Evolutionary conservation across 1,140 invertebrate species (phyloP), one percentile per base, ranked within the genome.

Genomic region (Gonatopus flavifemur): DNA sequence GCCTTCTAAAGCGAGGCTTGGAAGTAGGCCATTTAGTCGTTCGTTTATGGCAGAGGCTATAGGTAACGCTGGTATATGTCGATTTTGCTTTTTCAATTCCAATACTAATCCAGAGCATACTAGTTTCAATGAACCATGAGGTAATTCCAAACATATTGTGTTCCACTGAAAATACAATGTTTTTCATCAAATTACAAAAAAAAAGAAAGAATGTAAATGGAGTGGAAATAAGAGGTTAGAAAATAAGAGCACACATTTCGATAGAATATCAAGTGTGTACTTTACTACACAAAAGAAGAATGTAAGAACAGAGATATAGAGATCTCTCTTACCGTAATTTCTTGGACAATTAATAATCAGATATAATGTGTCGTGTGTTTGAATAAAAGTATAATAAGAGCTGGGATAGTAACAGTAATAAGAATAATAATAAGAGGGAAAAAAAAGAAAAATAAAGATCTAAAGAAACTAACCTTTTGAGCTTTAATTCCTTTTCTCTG

Each of bases 161-260:
- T 89, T 93, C 93, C 93, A 96, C 93, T 96, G 75, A 21, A 84
- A 83, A 58, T n/a, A n/a, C n/a, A n/a, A n/a, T n/a, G n/a, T n/a
- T n/a, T n/a, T n/a, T n/a, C n/a, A n/a, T n/a, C n/a, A n/a, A n/a
- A n/a, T n/a, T n/a, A 63, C 3, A 28, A 37, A 19, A 18, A 49
- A 25, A 38, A 18, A 24, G 37, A 46, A 35, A 41, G 40, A 31
- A 30, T 32, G 31, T 36, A 31, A 13, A 19, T 43, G 10, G 43
- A 40, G 33, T 35, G 38, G 25, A 19, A 19, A 28, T 16, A 32
- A 33, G 2, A 18, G 25, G 0, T 3, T 5, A 28, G n/a, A n/a
- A n/a, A n/a, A n/a, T n/a, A n/a, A n/a, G n/a, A n/a, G n/a, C n/a
- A n/a, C n/a, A n/a, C n/a, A n/a, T n/a, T n/a, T n/a, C n/a, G n/a